These are phyloP conservation scores for Sycophila texana DNA, from an alignment of 2,888 invertebrate genomes.

Conservation along the genomic window DNA sequence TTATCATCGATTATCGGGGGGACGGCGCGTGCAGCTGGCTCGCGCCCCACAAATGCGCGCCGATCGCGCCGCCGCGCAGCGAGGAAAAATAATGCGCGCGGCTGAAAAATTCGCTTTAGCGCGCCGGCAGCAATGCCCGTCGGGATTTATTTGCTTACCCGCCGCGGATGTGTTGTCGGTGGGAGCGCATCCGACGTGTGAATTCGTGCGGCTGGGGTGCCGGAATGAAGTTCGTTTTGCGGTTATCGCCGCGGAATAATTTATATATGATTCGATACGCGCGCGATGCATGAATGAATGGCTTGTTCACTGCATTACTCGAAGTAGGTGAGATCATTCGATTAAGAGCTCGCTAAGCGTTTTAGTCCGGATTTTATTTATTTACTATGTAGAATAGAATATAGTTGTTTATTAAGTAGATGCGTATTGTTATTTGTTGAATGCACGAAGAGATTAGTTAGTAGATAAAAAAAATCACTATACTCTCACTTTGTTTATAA, in stretches of 20 bases:
- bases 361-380: not conserved
- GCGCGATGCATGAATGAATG: not conserved
- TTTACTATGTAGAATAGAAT: no score
- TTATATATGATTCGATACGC: conserved; percentile 47
- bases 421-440: no score
- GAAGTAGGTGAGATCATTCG: conserved; percentile 16
- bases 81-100: conserved; percentile 34
- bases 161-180: conserved; percentile 29
- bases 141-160: not conserved
- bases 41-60: not conserved
- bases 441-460: no score
- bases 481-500: no score
- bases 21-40: conserved; percentile 28
- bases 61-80: conserved; percentile 26
- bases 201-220: not conserved
- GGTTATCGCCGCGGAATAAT: conserved; percentile 51
- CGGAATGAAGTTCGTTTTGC: conserved; percentile 32
- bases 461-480: no score
- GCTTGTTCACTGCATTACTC: conserved; percentile 29
- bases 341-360: conserved; percentile 12
- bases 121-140: no score
- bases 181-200: not conserved
- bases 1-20: conserved; percentile 73
- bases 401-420: no score
- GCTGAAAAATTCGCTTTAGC: conserved; percentile 50